A percentile compares a stretch with the other conserved stretches of the same genome.
phyloP scores from a whole-genome alignment of 2,113 vertebrate species.

The Furnarius figulus region DNA sequence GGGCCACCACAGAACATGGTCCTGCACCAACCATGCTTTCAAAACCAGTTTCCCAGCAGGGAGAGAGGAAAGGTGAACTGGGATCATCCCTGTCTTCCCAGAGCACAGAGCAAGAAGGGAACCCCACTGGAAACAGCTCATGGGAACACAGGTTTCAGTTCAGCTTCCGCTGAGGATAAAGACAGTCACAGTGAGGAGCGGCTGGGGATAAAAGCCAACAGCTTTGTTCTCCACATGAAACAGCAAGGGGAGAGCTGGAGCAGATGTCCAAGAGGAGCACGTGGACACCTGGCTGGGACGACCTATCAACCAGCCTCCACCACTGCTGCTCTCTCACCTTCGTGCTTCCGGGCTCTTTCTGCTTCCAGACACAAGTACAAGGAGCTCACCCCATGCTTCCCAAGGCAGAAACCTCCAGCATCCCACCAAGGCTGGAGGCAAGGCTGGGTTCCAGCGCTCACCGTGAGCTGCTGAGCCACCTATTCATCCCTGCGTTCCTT shows the following conservation, averaged over 20 bases:
- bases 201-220: not conserved
- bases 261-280: not conserved
- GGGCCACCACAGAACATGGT: not conserved
- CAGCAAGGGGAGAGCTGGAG: not conserved
- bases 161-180: rapidly evolving
- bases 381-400: not conserved
- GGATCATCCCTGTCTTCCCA: not conserved
- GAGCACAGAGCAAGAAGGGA: not conserved
- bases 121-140: not conserved
- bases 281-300: not conserved
- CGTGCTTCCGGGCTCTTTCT: not conserved
- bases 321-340: not conserved
- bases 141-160: not conserved
- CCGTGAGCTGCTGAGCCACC: not conserved
- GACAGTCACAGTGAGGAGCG: not conserved
- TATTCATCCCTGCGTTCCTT: not conserved
- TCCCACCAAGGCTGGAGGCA: not conserved
- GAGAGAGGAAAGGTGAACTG: not conserved
- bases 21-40: rapidly evolving
- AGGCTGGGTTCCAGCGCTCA: not conserved
- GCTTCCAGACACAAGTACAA: not conserved
- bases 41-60: not conserved
- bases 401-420: not conserved
- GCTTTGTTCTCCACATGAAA: rapidly evolving
- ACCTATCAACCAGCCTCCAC: not conserved